Evolutionary conservation across 2,888 invertebrate species (phyloP), one percentile per base, ranked within the genome.

Genomic region (Brachynemurus nebulosus): DNA sequence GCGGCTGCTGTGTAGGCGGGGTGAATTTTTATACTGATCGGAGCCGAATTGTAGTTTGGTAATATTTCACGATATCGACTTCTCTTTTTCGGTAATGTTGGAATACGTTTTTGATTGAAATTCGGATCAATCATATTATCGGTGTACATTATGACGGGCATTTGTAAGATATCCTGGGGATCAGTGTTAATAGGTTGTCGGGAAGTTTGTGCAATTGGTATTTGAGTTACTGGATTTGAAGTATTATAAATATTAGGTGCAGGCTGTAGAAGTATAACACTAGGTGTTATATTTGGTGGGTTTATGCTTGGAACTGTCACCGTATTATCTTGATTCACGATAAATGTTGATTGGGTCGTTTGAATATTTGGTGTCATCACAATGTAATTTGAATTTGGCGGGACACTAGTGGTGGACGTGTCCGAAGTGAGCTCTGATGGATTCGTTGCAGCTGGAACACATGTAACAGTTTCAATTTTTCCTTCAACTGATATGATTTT

Each of bases 91-190:
- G 30, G 30, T 30, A 30, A 30, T 12, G 14, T 30, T 12, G 30
- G 30, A 30, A n/a, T n/a, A 30, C 14, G 14, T 30, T 30, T 30
- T 30, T 4, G 8, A 8, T 30, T 30, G 30, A 4, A 4, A 4
- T 9, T 23, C 23, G 9, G 4, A 30, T n/a, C n/a, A 30, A 11
- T 6, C 7, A 8, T 30, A 2, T 36, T 17, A 17, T 36, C 36
- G 19, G 36, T 18, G 11, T 19, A 40, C 27, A 42, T 34, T 27
- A 42, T 19, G 12, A 34, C 35, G 19, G 42, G 42, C 42, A 42
- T 42, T 34, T 42, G 34, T 35, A 42, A 34, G 20, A 42, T 42
- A 34, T 42, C 42, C 12, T 42, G 42, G 6, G 23, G 14, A 25
- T 25, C 7, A 2, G 37, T 3, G 19, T 19, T 30, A 6, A 30